A percentile compares a stretch with the other conserved stretches of the same genome.
Evolutionary conservation across 2,888 invertebrate genomes (phyloP).

Genomic region (Temnothorax rugatulus): DNA sequence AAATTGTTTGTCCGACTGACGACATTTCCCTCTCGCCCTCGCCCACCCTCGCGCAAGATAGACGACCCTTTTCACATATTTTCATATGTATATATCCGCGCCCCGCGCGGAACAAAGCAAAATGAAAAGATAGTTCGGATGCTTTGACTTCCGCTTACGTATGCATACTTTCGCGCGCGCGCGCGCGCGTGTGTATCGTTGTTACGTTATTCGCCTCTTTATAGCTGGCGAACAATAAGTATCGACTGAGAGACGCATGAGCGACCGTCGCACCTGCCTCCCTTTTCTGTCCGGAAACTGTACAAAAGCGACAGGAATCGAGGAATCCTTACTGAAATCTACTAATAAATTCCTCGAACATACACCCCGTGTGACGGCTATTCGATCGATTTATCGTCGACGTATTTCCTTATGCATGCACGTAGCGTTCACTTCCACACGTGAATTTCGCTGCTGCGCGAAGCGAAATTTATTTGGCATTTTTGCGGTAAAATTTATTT

Average conservation of each 20-base stretch:
- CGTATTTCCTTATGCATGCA: background rate
- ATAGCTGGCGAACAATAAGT: constrained; percentile 44
- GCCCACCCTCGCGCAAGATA: constrained; percentile 37
- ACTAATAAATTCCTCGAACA: constrained; percentile 34
- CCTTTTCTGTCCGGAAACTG: background rate
- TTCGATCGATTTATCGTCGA: constrained; percentile 26
- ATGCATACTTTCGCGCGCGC: constrained; percentile 62
- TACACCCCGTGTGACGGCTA: background rate
- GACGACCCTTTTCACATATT: constrained; percentile 61
- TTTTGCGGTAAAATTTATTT: constrained; percentile 48
- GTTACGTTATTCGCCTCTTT: constrained; percentile 44
- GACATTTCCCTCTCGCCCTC: constrained; percentile 15
- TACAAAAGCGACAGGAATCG: constrained; percentile 7
- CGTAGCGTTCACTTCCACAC: background rate
- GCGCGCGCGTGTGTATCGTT: constrained; percentile 24
- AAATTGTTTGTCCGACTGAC: constrained; percentile 45
- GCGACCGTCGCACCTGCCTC: background rate
- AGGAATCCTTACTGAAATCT: constrained; percentile 41
- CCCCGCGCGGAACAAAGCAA: constrained; percentile 81
- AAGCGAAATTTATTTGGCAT: constrained; percentile 42
- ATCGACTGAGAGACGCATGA: constrained; percentile 40
- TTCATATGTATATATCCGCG: constrained; percentile 45
- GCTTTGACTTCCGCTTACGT: constrained; percentile 80
- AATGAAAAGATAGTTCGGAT: constrained; percentile 85
- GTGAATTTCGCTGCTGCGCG: background rate